Conservation (phyloP, 1,140 invertebrate species). For the Caenorhabditis latens region DNA sequence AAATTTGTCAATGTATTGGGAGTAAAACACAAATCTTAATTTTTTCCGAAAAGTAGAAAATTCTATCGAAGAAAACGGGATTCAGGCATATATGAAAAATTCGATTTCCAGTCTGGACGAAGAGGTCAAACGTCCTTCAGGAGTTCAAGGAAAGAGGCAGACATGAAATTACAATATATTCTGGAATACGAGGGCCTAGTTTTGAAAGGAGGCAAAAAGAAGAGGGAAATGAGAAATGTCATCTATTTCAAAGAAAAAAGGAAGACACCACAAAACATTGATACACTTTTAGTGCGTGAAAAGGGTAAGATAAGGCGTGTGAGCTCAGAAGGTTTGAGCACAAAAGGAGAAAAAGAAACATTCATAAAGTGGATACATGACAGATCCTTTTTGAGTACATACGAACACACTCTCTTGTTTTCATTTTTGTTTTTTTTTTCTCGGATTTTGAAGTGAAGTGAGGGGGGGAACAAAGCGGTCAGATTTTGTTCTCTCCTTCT, state of each 20-base stretch:
- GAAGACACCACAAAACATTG: conserved; percentile 36
- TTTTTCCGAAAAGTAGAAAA: no score
- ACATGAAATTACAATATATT: background rate
- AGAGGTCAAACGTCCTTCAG: no score
- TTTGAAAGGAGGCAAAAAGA: background rate
- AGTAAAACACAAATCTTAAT: no score
- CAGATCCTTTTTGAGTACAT: background rate
- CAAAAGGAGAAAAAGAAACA: conserved; percentile 2
- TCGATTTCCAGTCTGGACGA: no score
- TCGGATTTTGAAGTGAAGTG: background rate
- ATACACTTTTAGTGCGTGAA: conserved; percentile 44
- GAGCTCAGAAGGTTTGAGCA: background rate
- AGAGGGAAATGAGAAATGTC: conserved; percentile 27
- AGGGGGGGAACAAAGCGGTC: background rate
- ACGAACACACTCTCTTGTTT: conserved; percentile 13
- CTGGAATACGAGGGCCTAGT: background rate
- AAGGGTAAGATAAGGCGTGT: conserved; percentile 30
- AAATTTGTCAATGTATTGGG: no score
- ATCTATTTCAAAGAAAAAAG: conserved; percentile 41
- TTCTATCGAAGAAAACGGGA: no score
- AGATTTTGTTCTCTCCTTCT: background rate
- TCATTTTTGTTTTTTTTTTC: background rate
- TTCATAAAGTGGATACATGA: conserved; percentile 46
- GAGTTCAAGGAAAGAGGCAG: no score
- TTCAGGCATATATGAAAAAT: no score